Percentiles rank a stretch among this genome's conserved stretches.
These are phyloP conservation scores for Creontiades dilutus DNA, from an alignment of 2,888 invertebrate genomes.

Conservation along the genomic window DNA sequence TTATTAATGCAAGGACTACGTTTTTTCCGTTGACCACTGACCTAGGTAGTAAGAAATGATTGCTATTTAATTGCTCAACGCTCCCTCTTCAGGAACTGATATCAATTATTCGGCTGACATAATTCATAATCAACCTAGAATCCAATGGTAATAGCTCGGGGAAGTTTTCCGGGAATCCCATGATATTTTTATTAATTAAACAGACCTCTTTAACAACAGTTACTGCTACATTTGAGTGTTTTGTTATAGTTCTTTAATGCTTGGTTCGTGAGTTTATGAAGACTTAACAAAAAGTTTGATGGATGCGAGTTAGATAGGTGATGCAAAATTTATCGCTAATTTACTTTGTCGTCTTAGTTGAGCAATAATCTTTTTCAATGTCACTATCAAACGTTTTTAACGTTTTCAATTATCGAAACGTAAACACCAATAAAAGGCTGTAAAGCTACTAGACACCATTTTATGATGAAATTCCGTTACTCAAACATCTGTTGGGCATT, in stretches of 20 bases:
- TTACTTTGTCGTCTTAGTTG: background rate
- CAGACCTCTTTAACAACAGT: background rate
- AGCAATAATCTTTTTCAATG: background rate
- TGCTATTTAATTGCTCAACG: background rate
- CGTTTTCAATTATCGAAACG: no score
- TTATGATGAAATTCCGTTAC: no score
- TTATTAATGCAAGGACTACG: background rate
- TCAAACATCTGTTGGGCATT: no score
- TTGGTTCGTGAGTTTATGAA: conserved; percentile 1
- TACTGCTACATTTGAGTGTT: background rate
- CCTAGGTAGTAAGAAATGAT: background rate
- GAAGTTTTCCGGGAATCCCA: background rate
- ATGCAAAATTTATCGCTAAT: background rate
- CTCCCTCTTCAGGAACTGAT: background rate
- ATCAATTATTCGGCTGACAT: conserved; percentile 17
- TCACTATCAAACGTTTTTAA: background rate
- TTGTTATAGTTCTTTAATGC: conserved; percentile 2
- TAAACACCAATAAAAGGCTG: no score
- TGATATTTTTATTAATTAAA: conserved; percentile 3
- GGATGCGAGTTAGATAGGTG: background rate
- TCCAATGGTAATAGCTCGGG: background rate
- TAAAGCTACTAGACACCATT: no score
- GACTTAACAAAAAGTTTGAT: background rate
- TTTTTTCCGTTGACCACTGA: conserved; percentile 18
- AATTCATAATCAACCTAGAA: conserved; percentile 13